Conservation (phyloP, 2,113 vertebrate species). For the Osmerus eperlanus region DNA sequence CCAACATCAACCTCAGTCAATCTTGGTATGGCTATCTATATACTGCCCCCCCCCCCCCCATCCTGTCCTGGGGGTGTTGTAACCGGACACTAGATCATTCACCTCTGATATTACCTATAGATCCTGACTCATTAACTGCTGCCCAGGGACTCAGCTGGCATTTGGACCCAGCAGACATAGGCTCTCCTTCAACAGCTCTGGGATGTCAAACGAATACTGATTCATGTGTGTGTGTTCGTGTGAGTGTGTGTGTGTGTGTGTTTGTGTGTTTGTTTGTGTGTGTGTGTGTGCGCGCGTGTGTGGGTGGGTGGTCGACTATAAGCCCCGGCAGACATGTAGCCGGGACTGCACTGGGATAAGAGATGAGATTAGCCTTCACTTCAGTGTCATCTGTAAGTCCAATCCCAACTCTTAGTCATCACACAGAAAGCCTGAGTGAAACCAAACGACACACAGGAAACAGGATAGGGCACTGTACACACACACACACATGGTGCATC, state of each 20-base stretch:
- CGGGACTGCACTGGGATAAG: not conserved
- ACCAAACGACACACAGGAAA: not conserved
- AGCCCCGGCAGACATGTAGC: not conserved
- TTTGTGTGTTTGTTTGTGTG: not conserved
- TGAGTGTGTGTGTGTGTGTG: not conserved
- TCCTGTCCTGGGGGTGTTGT: slow-evolving; percentile 49
- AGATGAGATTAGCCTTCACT: not conserved
- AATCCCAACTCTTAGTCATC: not conserved
- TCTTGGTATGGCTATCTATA: too few species aligned
- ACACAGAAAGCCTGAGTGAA: not conserved
- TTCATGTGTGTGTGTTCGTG: slow-evolving; percentile 18
- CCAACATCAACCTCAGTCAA: slow-evolving; percentile 10
- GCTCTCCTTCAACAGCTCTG: slow-evolving; percentile 36
- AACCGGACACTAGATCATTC: slow-evolving; percentile 63
- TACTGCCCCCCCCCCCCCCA: not conserved
- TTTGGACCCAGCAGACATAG: slow-evolving; percentile 55
- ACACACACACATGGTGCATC: not conserved
- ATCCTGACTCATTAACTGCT: slow-evolving; percentile 57
- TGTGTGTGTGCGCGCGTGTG: slow-evolving; percentile 5
- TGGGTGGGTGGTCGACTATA: not conserved
- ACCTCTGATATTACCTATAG: slow-evolving; percentile 62
- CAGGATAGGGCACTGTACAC: too few species aligned
- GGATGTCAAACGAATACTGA: slow-evolving; percentile 46
- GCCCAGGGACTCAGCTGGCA: slow-evolving; percentile 55
- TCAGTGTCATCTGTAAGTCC: not conserved